Evolutionary conservation across 2,113 vertebrate genomes (phyloP), one percentile per base, ranked within the genome.

Genomic region (Antechinus flavipes): DNA sequence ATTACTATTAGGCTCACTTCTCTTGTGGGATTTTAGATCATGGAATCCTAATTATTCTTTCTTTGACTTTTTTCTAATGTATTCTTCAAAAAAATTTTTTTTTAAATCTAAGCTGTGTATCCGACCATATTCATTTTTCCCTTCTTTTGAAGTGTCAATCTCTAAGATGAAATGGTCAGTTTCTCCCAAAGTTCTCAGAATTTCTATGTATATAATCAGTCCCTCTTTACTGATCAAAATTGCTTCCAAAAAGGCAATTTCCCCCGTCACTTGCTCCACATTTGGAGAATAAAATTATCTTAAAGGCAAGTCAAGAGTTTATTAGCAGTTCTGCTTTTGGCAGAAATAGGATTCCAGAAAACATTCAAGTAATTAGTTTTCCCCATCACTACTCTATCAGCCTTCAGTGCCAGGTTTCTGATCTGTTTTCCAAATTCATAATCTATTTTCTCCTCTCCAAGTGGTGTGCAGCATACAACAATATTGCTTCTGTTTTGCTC

Each of bases 381-480:
- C 35, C 68, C n/a, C 68, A 84, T 84, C 68, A 84, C 68, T 84
- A 84, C n/a, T 84, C 68, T 84, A 84, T 84, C 68, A 84, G n/a
- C 7, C n/a, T 19, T 84, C 19, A 2, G 35, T 84, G 68, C 68
- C 68, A 84, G 6, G 68, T 42, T 84, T 84, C n/a, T 84, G 35
- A 42, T 84, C 68, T 84, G 68, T 84, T 84, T 84, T 84, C 68
- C 68, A 84, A 84, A 84, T 84, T 42, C 16, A 6, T 84, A 19
- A 84, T 84, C 68, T 84, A 23, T 84, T 84, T 84, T 84, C n/a
- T 84, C n/a, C 68, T 42, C n/a, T 42, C 16, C 16, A 42, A 84
- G 7, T 84, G 68, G n/a, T 84, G 22, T 84, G 19, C 42, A 84
- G 68, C 42, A 84, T 84, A 42, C 7, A n/a, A 42, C n/a, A 42